Evolutionary conservation across 2,797 vertebrate species (phyloP), one percentile per base, ranked within the genome.

Genomic region (Enteromius anoplus): DNA sequence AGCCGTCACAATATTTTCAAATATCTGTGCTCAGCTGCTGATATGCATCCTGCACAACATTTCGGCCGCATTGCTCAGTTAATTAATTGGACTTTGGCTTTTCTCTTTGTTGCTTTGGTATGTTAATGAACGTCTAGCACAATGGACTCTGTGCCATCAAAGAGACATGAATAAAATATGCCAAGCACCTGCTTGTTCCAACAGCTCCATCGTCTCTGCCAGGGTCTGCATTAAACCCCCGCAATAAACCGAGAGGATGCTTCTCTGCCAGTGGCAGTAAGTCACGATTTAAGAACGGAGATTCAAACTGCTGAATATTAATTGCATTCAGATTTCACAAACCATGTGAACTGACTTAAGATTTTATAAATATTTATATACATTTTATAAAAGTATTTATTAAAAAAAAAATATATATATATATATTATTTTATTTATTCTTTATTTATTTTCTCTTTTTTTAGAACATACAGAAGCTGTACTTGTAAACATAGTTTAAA

Each of bases 161-260:
- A 85, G 80, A 82, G 75, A 45, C 55, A 66, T 3, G 53, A 32
- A 66, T 75, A 71, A 86, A 85, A 86, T 79, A 81, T 82, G 84
- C 84, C 79, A 86, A 82, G 82, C 84, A 77, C 82, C 84, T 86
- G 82, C 82, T 71, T 81, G 64, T 68, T 84, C 79, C 58, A 77
- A 66, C 73, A 70, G 15, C 80, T 73, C 26, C 14, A 2, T 32
- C 14, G 6, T 72, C 84, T 75, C 71, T 80, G 80, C 80, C 80
- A 83, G 80, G 51, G 37, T 32, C 80, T 51, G 32, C 70, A 79
- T 83, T 75, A 83, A 72, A 55, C 70, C 51, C 47, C 60, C 7
- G 9, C 75, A 78, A 19, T 49, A 73, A 78, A 72, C 60, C 9
- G 65, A 55, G 49, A 51, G 8, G 40, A 5, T 14, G 32, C n/a